Percentiles rank a stretch among this genome's conserved stretches.
Conservation (phyloP, 2,797 vertebrate genomes). For the Enteromius trimaculatus region DNA sequence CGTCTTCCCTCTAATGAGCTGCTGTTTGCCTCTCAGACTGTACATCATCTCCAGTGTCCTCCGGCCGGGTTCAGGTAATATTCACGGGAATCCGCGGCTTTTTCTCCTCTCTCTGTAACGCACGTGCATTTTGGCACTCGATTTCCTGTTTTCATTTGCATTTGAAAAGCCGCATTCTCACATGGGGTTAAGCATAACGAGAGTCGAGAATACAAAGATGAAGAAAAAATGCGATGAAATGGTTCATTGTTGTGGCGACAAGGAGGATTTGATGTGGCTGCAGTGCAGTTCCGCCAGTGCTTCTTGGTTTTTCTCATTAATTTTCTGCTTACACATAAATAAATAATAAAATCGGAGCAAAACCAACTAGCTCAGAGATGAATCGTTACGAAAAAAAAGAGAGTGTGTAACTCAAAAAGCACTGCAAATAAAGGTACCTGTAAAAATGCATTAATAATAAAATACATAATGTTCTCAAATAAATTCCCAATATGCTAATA, state of each 20-base stretch:
- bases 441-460: neutral
- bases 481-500: neutral
- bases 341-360: neutral
- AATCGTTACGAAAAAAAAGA: neutral
- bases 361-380: neutral
- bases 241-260: neutral
- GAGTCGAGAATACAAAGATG: conserved; percentile 11
- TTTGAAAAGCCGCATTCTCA: neutral
- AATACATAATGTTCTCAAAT: neutral
- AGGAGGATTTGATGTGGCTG: neutral
- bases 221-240: neutral
- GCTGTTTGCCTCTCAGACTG: conserved; percentile 23
- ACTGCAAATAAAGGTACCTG: neutral
- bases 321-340: neutral
- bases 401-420: neutral
- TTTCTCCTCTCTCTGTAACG: neutral
- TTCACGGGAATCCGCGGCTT: conserved; percentile 1
- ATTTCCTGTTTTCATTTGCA: conserved; percentile 19
- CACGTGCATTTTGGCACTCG: neutral
- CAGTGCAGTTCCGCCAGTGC: neutral
- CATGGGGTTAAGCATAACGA: neutral
- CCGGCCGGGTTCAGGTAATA: conserved; percentile 27
- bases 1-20: conserved; percentile 47
- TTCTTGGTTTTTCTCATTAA: neutral
- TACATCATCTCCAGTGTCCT: conserved; percentile 44